Evolutionary conservation across 2,113 vertebrate genomes (phyloP), one percentile per base, ranked within the genome.

Genomic region (Myotis yumanensis): DNA sequence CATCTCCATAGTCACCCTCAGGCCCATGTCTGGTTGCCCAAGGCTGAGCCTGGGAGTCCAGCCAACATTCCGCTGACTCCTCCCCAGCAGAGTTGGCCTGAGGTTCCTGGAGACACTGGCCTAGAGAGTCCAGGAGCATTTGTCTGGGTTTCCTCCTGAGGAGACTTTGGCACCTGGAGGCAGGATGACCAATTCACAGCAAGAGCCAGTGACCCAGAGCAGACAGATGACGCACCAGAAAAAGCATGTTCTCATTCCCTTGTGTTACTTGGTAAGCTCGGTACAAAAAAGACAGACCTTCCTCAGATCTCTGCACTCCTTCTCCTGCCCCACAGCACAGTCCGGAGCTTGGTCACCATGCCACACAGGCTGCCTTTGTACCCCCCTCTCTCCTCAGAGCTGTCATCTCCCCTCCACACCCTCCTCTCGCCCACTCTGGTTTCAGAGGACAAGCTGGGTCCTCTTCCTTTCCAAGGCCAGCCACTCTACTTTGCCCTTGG

Each of bases 261-360:
- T 20, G 35, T 4, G 23, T 15, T 68, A 68, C 66, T 59, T 51
- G 40, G 43, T 68, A 32, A 80, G 16, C 12, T 35, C 11, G 11
- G 28, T 23, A 12, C n/a, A 28, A 37, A 35, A 62, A 40, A 22
- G 15, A 28, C 2, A 17, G 11, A 0, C 35, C 16, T 51, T n/a
- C 69, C 57, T 5, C 18, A 1, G 4, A 9, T 16, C 32, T 43
- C 40, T 64, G 72, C 72, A 28, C 3, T 2, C 76, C n/a, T 59
- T 73, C 37, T 52, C 20, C 2, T 6, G 72, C 30, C 17, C 32
- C 40, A 15, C n/a, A 4, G 66, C 14, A 1, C 17, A 1, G 9
- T 10, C n/a, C 52, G 0, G 51, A 23, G 3, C 46, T 69, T 7
- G 22, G 51, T 22, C 0, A 3, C 22, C 11, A n/a, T 9, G 0